A percentile compares a stretch with the other conserved stretches of the same genome.
These are phyloP conservation scores for Tinamus guttatus DNA, from an alignment of 2,113 vertebrate species.

Conservation along the genomic window DNA sequence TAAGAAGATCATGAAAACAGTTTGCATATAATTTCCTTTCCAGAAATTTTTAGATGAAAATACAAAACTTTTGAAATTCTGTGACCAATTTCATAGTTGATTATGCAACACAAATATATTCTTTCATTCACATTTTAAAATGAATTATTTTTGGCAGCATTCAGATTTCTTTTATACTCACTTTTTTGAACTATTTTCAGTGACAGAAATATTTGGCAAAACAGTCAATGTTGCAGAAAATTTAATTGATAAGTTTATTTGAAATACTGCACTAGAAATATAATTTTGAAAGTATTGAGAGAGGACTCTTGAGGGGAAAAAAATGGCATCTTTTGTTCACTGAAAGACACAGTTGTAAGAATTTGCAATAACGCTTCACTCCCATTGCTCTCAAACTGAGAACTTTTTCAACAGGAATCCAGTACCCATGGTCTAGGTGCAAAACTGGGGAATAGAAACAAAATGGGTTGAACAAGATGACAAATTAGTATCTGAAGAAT, in stretches of 20 bases:
- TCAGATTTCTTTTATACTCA: neutral
- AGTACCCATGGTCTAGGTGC: neutral
- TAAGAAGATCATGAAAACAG: neutral
- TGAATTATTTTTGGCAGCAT: neutral
- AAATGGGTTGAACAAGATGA: neutral
- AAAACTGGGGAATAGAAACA: neutral
- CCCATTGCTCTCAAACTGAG: neutral
- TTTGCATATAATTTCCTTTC: neutral
- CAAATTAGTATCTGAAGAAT: neutral
- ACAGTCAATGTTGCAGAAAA: neutral
- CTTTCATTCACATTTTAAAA: slow-evolving; percentile 1
- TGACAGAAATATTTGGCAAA: neutral
- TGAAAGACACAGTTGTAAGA: neutral
- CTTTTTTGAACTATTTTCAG: neutral
- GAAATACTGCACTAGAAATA: neutral
- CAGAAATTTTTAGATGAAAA: neutral
- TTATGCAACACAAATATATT: neutral
- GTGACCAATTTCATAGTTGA: neutral
- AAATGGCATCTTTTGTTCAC: neutral
- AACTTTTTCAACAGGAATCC: neutral
- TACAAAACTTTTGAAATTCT: neutral
- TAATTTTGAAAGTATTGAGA: neutral
- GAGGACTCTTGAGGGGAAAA: neutral
- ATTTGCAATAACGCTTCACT: neutral
- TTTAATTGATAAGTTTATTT: neutral